Evolutionary conservation across 2,797 vertebrate genomes (phyloP), one percentile per base, ranked within the genome.

Genomic region (Lerista edwardsae): DNA sequence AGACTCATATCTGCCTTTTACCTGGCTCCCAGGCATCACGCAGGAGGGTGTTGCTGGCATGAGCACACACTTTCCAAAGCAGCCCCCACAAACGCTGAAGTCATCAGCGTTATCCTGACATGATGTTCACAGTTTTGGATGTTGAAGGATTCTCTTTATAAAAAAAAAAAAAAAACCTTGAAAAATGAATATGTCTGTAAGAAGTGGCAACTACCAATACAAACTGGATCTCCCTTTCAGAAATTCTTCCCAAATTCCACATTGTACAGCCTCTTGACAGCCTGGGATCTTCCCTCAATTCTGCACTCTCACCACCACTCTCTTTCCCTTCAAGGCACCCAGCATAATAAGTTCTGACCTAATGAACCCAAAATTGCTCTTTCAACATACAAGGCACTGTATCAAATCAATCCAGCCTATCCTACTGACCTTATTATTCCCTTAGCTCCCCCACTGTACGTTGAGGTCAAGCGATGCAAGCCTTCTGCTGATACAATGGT

Each of bases 391-490:
- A 86, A 65, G 77, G 7, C 61, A 69, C 61, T 79, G 29, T 75
- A 86, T 81, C 62, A 83, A 84, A 91, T 51, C 79, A 84, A 31
- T 59, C 57, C 12, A 62, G 34, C 47, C 55, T 84, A 39, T 84
- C 51, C 67, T 47, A 67, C 41, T 83, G 65, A 86, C 72, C 84
- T 76, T 65, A 80, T 83, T 85, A 80, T 80, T 88, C 72, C 72
- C 72, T 71, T 57, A n/a, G 77, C 71, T 79, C 79, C 69, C n/a
- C 31, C 75, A 55, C 57, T 83, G 75, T 39, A 83, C 80, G 65
- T 83, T 55, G 72, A 86, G 84, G 76, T 88, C 84, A 80, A 83
- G 76, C 41, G 80, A 39, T 61, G 34, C 6, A 27, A 59, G 44
- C 47, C 78, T 84, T 72, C 19, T 57, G 29, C 64, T 76, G 73